Evolutionary conservation across 2,888 invertebrate species (phyloP).

Genomic region (Camptogramma bilineatum): DNA sequence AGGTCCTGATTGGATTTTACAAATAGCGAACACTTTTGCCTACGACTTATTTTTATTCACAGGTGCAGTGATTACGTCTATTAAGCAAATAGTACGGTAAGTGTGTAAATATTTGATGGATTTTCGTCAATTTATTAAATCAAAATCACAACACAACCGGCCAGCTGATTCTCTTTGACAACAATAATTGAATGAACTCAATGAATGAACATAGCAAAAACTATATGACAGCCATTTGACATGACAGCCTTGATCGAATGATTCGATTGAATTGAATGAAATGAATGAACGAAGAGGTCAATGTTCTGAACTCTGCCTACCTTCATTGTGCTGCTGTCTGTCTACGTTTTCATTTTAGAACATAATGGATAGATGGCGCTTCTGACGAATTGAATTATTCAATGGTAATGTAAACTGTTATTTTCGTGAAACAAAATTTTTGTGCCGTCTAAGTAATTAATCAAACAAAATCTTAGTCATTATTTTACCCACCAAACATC

Average conservation of each 20-base stretch:
- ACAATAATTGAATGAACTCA: conserved; percentile 21
- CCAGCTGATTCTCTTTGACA: conserved; percentile 48
- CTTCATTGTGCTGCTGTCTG: conserved; percentile 12
- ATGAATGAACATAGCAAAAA: background rate
- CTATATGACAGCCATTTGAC: background rate
- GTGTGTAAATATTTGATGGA: background rate
- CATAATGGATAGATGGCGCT: conserved; percentile 31
- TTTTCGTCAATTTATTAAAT: background rate
- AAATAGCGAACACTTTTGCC: background rate
- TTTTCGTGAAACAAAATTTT: too few species aligned
- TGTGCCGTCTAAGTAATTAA: too few species aligned
- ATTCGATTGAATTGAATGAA: conserved; percentile 11
- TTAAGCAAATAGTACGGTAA: background rate
- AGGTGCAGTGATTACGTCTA: background rate
- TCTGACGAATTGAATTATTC: background rate
- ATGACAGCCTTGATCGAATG: conserved; percentile 6
- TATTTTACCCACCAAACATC: too few species aligned
- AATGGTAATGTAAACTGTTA: background rate
- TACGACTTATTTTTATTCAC: conserved; percentile 1
- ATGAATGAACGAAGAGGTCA: conserved; percentile 16
- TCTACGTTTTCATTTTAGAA: background rate
- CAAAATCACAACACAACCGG: conserved; percentile 22
- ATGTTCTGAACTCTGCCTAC: conserved; percentile 22
- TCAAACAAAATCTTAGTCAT: too few species aligned
- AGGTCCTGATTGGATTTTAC: conserved; percentile 22